Base-by-base conservation (phyloP, 2,888 invertebrate species). In the Branchellion lobata region DNA sequence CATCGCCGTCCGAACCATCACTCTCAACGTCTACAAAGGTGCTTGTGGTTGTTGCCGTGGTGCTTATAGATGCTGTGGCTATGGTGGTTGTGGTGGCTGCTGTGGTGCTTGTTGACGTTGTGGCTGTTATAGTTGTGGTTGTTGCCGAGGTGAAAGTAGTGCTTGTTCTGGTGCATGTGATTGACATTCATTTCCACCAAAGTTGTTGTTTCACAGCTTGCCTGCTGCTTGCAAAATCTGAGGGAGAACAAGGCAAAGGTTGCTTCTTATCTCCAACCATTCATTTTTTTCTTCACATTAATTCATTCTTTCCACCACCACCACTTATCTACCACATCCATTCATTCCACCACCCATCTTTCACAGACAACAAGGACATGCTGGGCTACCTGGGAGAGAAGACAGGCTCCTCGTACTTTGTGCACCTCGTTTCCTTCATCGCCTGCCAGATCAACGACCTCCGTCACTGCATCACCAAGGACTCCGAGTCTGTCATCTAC, bases 341-440 rank as follows among this genome's bases (percentile, higher is more conserved):
- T n/a, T 24, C 27, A 57, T 57, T 57, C 3, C 11, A 27, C 11
- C n/a, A 57, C 61, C 61, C 11, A 18, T 40, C 27, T 27, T 18
- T 91, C 89, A 96, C 97, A 51, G 93, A 95, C 85, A 96, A 96
- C 88, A 91, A 92, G 71, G 95, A 87, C 11, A 98, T 98, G 97
- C 89, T 97, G 83, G 91, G 93, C 83, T 98, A 97, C 87, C 97
- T 98, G 83, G 90, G 95, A 85, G 95, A 97, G 88, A 92, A 94
- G 88, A 97, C 98, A 53, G 97, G 97, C 14, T 96, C 96, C 36
- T 96, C 97, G 0, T 99, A 98, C 89, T 97, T 99, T 88, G 96
- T 96, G 84, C 98, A 99, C 89, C 91, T 99, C 80, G 97, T 98
- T 68, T 98, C 97, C 96, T 96, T 96, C 86, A 96, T 99, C 85